Base-by-base conservation (phyloP, 37 sponge, comb jelly and placozoan species). In the Corticium candelabrum region DNA sequence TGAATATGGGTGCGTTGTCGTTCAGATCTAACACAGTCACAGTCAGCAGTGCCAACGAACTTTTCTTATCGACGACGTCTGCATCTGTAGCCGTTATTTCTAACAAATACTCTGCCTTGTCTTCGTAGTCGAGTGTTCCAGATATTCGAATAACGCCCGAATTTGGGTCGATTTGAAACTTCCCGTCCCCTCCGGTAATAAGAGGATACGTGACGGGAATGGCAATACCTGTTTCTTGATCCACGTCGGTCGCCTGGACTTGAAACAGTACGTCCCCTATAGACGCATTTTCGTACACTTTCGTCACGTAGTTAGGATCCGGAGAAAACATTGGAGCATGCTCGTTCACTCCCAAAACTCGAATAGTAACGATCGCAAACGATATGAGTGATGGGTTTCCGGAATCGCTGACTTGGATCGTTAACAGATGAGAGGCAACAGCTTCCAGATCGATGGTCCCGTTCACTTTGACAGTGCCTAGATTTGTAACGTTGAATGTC, bases 1-100 rank as follows among this genome's bases (percentile, higher is more conserved):
- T 31, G 37, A 62, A 80, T 35, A 72, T 29, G 29, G 80, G 56
- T 2, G 75, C 1, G 39, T 89, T 89, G 39, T 86, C 90, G 70
- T 89, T 89, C 21, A 67, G 83, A 77, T 90, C 87, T 3, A 35
- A 15, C 31, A 90, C 88, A 30, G 41, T 34, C 2, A 82, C 38
- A 43, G 67, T 82, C 0, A 79, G 68, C 21, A 0, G 37, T 1
- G 77, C 83, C 3, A 56, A 67, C 5, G 62, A 68, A 74, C 67
- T 79, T n/a, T n/a, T n/a, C 69, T 56, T 35, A 3, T 87, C 87
- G 76, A 29, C 37, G 1, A 87, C 87, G 62, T 21, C 21, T 11
- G 21, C 15, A 50, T 50, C 62, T 27, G 21, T 50, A 27, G 62
- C 62, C 21, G 15, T 50, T 50, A 50, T 50, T 21, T 11, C 21